Percentiles rank a stretch among this genome's conserved stretches.
These are phyloP conservation scores for Psilanteris sp. DNA, from an alignment of 1,140 invertebrate genomes.

Conservation along the genomic window DNA sequence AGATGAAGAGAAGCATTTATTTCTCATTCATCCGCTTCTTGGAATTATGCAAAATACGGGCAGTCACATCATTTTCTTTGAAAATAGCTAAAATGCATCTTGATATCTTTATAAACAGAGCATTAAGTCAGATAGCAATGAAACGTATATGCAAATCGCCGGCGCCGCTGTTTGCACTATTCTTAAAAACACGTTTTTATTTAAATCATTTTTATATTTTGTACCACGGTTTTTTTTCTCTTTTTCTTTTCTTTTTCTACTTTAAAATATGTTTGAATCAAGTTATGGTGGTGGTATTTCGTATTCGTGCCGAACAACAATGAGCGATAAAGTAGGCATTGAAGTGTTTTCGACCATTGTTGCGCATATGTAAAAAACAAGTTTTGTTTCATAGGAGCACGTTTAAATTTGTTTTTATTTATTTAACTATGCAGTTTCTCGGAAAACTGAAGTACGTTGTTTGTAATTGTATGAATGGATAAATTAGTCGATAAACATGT, in stretches of 20 bases:
- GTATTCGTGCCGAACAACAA: neutral
- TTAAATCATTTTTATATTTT: no score
- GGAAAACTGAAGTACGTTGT: no score
- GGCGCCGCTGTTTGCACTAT: no score
- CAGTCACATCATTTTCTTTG: constrained; percentile 37
- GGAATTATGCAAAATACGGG: constrained; percentile 28
- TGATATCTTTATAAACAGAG: constrained; percentile 21
- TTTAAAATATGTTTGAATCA: no score
- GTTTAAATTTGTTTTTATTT: no score
- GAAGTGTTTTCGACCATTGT: neutral
- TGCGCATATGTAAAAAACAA: neutral
- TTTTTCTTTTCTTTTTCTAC: no score
- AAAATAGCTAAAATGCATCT: constrained; percentile 11
- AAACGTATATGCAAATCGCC: constrained; percentile 8
- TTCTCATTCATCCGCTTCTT: constrained; percentile 34
- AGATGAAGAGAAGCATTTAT: constrained; percentile 16
- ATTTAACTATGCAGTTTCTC: no score
- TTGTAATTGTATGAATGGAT: no score
- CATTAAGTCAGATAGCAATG: neutral
- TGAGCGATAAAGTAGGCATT: neutral
- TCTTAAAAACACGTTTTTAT: no score
- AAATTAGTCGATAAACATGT: no score
- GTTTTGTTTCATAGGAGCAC: no score
- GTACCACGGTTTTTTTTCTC: no score
- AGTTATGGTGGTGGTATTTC: neutral